phyloP scores from a whole-genome alignment of 92 coral and sea anemone species.

The Galaxea fascicularis region DNA sequence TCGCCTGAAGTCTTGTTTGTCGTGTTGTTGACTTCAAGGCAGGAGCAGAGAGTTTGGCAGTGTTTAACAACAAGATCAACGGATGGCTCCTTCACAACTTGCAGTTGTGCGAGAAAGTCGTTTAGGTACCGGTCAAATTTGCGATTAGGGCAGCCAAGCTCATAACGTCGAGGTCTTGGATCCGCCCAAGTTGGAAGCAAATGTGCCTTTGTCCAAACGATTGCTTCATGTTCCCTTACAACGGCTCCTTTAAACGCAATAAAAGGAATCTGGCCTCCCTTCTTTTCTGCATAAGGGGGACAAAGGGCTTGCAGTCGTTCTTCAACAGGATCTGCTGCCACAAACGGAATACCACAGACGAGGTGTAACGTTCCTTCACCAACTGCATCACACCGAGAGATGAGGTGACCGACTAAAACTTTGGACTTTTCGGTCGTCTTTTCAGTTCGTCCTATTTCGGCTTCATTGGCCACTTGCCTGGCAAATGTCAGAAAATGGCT shows the following conservation, averaged over 20 bases:
- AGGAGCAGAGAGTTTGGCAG: constrained; percentile 64
- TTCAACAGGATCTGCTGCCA: constrained; percentile 31
- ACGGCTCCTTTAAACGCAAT: constrained; percentile 69
- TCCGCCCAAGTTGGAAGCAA: constrained; percentile 63
- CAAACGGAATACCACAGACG: constrained; percentile 57
- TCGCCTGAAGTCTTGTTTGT: neutral
- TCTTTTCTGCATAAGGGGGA: constrained; percentile 31
- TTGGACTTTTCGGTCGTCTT: constrained; percentile 61
- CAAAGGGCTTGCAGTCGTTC: constrained; percentile 23
- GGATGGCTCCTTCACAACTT: constrained; percentile 56
- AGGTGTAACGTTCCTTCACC: constrained; percentile 20
- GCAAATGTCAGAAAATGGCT: constrained; percentile 60
- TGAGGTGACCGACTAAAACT: constrained; percentile 57
- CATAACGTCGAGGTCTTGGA: neutral
- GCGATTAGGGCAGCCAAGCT: neutral
- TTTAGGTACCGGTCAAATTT: neutral
- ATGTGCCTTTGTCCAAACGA: constrained; percentile 76
- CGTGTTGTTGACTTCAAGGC: neutral
- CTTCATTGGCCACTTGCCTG: constrained; percentile 60
- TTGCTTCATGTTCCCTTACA: neutral
- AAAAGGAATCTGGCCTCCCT: constrained; percentile 30
- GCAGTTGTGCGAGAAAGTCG: constrained; percentile 22
- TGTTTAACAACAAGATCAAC: constrained; percentile 69
- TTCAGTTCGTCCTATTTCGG: neutral
- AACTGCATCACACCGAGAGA: constrained; percentile 29